Evolutionary conservation across 2,888 invertebrate genomes (phyloP).

Genomic region (Criorhina ranunculi): DNA sequence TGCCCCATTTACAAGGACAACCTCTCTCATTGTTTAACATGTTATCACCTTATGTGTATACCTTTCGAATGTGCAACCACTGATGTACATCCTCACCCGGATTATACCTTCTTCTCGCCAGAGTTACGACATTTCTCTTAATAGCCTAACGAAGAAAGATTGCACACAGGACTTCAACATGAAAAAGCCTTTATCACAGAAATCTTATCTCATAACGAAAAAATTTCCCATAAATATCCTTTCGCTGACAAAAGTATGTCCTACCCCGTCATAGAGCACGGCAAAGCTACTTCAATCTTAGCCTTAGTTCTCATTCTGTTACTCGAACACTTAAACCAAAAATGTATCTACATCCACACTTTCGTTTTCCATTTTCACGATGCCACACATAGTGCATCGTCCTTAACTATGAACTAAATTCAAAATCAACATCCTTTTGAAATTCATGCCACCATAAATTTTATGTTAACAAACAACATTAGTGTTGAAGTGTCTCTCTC

Average conservation of each 20-base stretch:
- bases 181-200: not conserved
- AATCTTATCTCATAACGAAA: not conserved
- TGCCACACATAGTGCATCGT: conserved; percentile 9
- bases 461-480: conserved; percentile 70
- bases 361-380: conserved; percentile 14
- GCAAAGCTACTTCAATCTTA: not conserved
- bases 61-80: too few species aligned
- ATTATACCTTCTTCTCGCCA: too few species aligned
- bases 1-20: too few species aligned
- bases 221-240: conserved; percentile 1
- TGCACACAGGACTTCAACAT: too few species aligned
- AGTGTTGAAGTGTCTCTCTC: conserved; percentile 25
- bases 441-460: conserved; percentile 71
- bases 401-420: conserved; percentile 65
- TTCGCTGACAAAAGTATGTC: not conserved
- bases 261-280: not conserved
- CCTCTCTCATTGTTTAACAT: too few species aligned
- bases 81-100: too few species aligned
- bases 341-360: conserved; percentile 27
- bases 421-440: conserved; percentile 75
- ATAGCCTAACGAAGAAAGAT: too few species aligned
- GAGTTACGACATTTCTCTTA: too few species aligned
- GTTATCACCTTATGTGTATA: too few species aligned
- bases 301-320: not conserved
- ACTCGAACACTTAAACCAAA: not conserved